phyloP scores from a whole-genome alignment of 2,888 invertebrate genomes.

The Cerceris rybyensis region DNA sequence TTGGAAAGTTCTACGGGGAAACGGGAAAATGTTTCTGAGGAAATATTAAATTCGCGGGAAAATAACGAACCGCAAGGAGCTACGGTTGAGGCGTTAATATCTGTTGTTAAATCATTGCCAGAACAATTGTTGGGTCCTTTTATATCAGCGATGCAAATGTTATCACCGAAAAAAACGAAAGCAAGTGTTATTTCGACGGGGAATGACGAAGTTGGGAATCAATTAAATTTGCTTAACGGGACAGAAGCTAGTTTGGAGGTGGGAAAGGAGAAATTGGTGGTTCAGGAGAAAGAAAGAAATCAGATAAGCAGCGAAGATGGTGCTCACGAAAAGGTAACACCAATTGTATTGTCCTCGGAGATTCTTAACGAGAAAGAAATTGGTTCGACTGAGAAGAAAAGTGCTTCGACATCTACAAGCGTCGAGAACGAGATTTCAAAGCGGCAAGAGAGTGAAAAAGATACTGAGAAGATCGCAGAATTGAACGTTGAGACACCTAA shows the following conservation, averaged over 20 bases:
- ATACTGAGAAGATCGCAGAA: too few relatives aligned
- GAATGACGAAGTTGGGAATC: constrained; percentile 6
- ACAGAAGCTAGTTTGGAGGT: background rate
- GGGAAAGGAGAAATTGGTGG: background rate
- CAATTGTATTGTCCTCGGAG: background rate
- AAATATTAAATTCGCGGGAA: constrained; percentile 1
- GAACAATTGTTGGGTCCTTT: constrained; percentile 75
- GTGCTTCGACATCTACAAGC: background rate
- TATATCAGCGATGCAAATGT: constrained; percentile 72
- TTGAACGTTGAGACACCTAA: too few relatives aligned
- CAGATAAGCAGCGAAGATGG: background rate
- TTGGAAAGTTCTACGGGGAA: constrained; percentile 1
- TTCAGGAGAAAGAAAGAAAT: background rate
- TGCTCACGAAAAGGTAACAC: background rate
- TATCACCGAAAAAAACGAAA: constrained; percentile 65
- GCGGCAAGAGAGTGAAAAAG: background rate
- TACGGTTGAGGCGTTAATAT: constrained; percentile 73
- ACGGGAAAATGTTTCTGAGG: background rate
- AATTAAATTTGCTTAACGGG: background rate
- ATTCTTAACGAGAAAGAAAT: background rate
- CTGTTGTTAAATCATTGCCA: constrained; percentile 75
- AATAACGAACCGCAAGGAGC: constrained; percentile 45
- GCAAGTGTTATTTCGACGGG: background rate
- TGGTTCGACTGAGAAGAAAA: background rate
- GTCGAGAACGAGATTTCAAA: background rate